phyloP scores from a whole-genome alignment of 2,113 vertebrate genomes.

The Myanophis thanlyinensis region DNA sequence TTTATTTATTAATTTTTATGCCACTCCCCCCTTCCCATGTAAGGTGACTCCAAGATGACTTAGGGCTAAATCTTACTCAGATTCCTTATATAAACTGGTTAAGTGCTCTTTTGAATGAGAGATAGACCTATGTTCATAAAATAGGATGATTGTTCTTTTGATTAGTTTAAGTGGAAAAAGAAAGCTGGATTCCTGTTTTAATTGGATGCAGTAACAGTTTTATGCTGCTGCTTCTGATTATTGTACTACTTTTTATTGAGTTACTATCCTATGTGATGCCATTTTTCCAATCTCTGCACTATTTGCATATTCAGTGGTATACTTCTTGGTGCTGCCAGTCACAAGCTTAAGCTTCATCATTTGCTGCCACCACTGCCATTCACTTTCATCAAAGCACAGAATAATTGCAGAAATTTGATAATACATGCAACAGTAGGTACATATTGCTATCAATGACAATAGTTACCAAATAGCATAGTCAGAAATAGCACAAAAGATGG shows the following conservation, averaged over 20 bases:
- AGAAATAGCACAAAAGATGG: not conserved
- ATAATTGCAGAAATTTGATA: not conserved
- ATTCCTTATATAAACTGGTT: not conserved
- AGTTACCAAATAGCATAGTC: not conserved
- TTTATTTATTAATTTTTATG: not conserved
- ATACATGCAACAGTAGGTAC: not conserved
- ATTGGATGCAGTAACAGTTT: not conserved
- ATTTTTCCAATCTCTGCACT: not conserved
- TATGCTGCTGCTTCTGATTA: not conserved
- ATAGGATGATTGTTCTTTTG: not conserved
- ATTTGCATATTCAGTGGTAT: not conserved
- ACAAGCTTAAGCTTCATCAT: not conserved
- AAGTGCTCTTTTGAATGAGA: not conserved
- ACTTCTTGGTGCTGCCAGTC: not conserved
- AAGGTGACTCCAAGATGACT: not conserved
- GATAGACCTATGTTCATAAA: not conserved
- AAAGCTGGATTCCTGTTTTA: not conserved
- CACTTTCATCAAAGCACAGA: not conserved
- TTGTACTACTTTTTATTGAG: not conserved
- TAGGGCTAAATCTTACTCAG: not conserved
- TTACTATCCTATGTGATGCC: not conserved
- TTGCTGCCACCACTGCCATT: not conserved
- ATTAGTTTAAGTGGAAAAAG: not conserved
- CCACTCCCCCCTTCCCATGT: not conserved
- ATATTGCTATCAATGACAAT: not conserved